Conservation (phyloP, 92 coral and sea anemone genomes). For the Porites lobata region DNA sequence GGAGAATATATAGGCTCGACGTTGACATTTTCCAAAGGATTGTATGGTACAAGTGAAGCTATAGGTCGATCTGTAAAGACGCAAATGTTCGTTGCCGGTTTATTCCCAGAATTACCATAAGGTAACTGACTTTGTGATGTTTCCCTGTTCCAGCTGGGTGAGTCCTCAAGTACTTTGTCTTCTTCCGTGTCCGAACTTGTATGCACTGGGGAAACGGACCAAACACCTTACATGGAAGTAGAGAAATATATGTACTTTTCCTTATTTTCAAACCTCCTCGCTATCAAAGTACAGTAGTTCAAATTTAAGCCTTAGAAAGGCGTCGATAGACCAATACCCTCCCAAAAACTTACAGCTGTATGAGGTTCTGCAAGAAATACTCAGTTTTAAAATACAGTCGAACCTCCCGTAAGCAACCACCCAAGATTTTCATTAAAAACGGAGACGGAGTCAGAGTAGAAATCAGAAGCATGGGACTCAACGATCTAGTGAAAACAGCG, state of each 20-base stretch:
- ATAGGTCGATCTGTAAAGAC: not conserved
- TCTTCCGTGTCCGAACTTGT: not conserved
- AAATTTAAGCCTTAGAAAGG: too few relatives aligned
- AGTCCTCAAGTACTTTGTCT: not conserved
- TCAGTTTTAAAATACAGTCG: too few relatives aligned
- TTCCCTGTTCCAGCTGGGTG: not conserved
- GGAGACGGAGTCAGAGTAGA: too few relatives aligned
- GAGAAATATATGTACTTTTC: not conserved
- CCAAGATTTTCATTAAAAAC: too few relatives aligned
- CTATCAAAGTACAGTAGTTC: not conserved
- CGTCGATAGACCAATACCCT: not conserved
- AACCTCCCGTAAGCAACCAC: too few relatives aligned
- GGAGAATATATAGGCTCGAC: slow-evolving; percentile 6
- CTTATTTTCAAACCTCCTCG: not conserved
- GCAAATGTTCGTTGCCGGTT: not conserved
- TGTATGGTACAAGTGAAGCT: not conserved
- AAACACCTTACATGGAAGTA: slow-evolving; percentile 22
- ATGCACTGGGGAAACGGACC: slow-evolving; percentile 31
- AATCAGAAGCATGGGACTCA: too few relatives aligned
- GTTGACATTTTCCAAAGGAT: not conserved
- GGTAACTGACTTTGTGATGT: not conserved
- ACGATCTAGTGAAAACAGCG: too few relatives aligned
- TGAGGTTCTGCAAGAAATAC: not conserved
- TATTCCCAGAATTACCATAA: not conserved
- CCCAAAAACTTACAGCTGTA: not conserved